Evolutionary conservation across 2,888 invertebrate genomes (phyloP).

Genomic region (Sylvicola fuscatus): DNA sequence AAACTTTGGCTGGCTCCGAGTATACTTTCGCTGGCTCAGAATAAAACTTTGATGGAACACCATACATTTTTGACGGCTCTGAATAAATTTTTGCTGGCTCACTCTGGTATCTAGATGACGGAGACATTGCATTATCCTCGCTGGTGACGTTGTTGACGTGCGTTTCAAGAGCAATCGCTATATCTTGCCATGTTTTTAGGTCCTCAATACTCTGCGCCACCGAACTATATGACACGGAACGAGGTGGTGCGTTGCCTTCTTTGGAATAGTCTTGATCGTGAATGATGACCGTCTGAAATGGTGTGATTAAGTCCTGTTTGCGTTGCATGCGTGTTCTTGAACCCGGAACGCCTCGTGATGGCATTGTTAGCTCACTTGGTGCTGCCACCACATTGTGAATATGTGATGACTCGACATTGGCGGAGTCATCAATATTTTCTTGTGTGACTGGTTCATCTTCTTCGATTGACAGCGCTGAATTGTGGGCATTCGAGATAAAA

Average conservation of each 20-base stretch:
- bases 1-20: conserved; percentile 33
- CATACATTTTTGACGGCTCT: conserved; percentile 21
- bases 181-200: conserved; percentile 15
- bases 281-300: conserved; percentile 31
- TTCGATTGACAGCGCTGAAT: conserved; percentile 35
- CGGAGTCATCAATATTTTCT: conserved; percentile 7
- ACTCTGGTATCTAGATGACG: background rate
- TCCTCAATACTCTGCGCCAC: conserved; percentile 23
- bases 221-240: conserved; percentile 33
- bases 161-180: conserved; percentile 8
- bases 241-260: conserved; percentile 20
- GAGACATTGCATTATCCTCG: background rate
- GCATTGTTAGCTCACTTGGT: conserved; percentile 31
- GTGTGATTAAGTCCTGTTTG: conserved; percentile 18
- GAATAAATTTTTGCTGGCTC: conserved; percentile 17
- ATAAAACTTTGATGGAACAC: conserved; percentile 29
- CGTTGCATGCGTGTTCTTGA: conserved; percentile 6
- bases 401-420: conserved; percentile 15
- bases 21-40: conserved; percentile 38
- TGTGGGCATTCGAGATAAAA: conserved; percentile 29
- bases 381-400: conserved; percentile 23
- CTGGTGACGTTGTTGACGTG: background rate
- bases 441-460: conserved; percentile 32
- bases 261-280: conserved; percentile 20
- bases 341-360: conserved; percentile 20